Percentiles rank a stretch among this genome's conserved stretches.
phyloP scores from a whole-genome alignment of 2,797 vertebrate species.

The Chrosomus eos region DNA sequence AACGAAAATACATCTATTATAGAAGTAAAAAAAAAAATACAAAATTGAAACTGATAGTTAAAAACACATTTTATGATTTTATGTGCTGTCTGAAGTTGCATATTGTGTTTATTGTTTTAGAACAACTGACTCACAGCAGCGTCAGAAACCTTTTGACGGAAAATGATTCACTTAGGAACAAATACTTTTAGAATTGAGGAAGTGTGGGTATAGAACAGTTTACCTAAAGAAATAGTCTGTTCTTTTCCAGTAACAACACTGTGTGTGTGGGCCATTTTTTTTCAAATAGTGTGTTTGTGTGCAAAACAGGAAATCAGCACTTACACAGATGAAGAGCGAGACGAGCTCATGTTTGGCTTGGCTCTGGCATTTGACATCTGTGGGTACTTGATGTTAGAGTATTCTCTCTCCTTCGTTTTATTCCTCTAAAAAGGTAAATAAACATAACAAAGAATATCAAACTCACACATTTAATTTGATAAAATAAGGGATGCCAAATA shows the following conservation, averaged over 20 bases:
- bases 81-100: neutral
- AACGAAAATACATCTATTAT: neutral
- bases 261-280: constrained; percentile 20
- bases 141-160: constrained; percentile 19
- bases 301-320: constrained; percentile 53
- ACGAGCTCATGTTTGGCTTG: constrained; percentile 74
- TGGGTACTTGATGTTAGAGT: constrained; percentile 84
- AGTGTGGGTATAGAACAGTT: constrained; percentile 27
- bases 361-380: constrained; percentile 79
- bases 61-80: neutral
- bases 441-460: constrained; percentile 16
- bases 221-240: constrained; percentile 26
- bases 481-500: neutral
- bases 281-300: constrained; percentile 21
- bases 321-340: constrained; percentile 78
- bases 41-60: neutral
- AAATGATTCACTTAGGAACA: constrained; percentile 43
- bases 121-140: constrained; percentile 1
- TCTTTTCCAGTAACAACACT: constrained; percentile 25
- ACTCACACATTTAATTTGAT: neutral
- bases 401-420: constrained; percentile 83
- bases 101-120: neutral
- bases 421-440: constrained; percentile 71
- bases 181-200: constrained; percentile 35
- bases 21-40: neutral